These are phyloP conservation scores for Trichonephila inaurata DNA, from an alignment of 1,140 invertebrate species.

Conservation along the genomic window DNA sequence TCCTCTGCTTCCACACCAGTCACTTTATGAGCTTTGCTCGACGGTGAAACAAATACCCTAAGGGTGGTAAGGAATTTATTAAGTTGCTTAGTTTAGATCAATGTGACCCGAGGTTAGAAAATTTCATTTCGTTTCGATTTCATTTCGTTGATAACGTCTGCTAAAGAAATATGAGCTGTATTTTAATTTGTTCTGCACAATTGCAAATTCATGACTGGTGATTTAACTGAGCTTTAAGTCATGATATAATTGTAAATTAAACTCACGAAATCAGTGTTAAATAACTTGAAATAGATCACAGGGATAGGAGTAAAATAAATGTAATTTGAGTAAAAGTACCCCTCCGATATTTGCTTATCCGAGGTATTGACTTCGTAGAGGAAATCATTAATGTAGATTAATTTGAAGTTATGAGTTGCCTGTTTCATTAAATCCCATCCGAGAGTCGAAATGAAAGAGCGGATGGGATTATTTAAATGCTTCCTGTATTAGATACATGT, in stretches of 20 bases:
- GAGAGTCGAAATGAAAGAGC: no score
- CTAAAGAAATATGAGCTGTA: constrained; percentile 2
- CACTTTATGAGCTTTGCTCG: constrained; percentile 4
- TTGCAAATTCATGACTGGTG: background rate
- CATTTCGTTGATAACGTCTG: background rate
- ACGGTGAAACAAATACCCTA: background rate
- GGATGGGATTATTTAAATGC: no score
- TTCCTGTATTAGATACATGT: no score
- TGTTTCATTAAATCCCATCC: no score
- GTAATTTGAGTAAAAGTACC: no score
- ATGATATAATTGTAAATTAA: background rate
- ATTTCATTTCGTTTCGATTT: constrained; percentile 44
- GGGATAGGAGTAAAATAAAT: no score
- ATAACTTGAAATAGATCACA: no score
- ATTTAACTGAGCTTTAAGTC: background rate
- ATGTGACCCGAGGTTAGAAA: constrained; percentile 28
- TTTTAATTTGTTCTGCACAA: background rate
- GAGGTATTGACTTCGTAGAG: no score
- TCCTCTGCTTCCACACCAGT: constrained; percentile 8
- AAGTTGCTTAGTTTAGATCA: constrained; percentile 46
- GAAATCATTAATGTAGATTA: no score
- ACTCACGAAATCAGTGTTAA: background rate
- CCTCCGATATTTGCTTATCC: no score
- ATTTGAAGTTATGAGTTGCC: no score
- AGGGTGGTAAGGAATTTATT: constrained; percentile 36